Percentiles rank a stretch among this genome's conserved stretches.
These are phyloP conservation scores for Scaptomyza montana DNA, from an alignment of 1,140 invertebrate species.

Conservation along the genomic window DNA sequence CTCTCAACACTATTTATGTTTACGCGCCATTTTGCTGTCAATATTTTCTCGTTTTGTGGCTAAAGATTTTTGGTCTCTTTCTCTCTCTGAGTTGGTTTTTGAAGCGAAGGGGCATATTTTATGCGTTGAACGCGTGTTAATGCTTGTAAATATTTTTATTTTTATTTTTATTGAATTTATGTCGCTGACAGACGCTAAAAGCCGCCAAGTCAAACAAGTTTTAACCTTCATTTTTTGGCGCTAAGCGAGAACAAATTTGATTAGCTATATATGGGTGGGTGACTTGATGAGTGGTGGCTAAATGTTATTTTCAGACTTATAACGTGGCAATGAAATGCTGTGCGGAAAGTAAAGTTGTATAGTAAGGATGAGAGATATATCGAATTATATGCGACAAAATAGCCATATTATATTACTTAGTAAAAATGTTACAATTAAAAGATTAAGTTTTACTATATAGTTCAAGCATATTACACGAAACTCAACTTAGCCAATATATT, in stretches of 20 bases:
- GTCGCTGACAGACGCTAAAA: slow-evolving; percentile 38
- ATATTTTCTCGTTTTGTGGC: slow-evolving; percentile 56
- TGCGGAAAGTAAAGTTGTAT: not conserved
- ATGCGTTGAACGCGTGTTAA: slow-evolving; percentile 70
- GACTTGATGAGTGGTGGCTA: not conserved
- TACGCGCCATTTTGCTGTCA: slow-evolving; percentile 71
- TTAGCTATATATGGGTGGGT: slow-evolving; percentile 16
- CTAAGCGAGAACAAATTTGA: slow-evolving; percentile 47
- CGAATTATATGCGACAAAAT: not conserved
- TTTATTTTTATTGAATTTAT: slow-evolving; percentile 67
- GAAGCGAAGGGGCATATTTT: slow-evolving; percentile 38
- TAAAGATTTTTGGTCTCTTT: slow-evolving; percentile 7
- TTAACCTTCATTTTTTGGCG: not conserved
- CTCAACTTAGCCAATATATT: too few species aligned
- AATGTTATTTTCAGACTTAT: slow-evolving; percentile 64
- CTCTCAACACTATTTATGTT: slow-evolving; percentile 50
- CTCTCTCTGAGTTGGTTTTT: not conserved
- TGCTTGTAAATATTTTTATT: slow-evolving; percentile 74
- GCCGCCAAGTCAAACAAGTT: slow-evolving; percentile 1
- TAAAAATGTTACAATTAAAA: too few species aligned
- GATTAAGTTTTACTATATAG: too few species aligned
- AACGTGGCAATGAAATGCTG: slow-evolving; percentile 47
- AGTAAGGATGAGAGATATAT: not conserved
- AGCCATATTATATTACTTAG: too few species aligned
- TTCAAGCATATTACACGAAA: too few species aligned